Base-by-base conservation (phyloP, 2,797 vertebrate genomes). In the Aplochiton taeniatus region DNA sequence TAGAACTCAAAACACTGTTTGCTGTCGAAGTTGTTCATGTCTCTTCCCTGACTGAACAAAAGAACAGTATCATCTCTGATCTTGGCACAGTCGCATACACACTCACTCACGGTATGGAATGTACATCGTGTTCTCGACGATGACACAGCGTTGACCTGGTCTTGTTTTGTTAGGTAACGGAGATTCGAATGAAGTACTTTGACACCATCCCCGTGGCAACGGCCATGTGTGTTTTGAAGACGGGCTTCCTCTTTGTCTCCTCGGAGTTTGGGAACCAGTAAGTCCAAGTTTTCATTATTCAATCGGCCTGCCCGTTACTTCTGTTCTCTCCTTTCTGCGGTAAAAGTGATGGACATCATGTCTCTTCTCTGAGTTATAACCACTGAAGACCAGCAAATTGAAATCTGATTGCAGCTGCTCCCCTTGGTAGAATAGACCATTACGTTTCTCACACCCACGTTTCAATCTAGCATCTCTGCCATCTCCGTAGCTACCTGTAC, bases 201-300 rank as follows among this genome's bases (percentile, higher is more conserved):
- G 98, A 99, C 85, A 99, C 96, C 0, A 98, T 99, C 61, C 97
- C 98, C 2, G 97, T 98, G 0, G 96, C 98, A 18, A 89, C 95
- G 66, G 96, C 97, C 62, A 99, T 99, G 98, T 98, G 97, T 7
- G 98, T 99, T 55, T 88, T 99, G 87, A 99, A 99, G 87, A 99
- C 98, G 0, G 98, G 98, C 8, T 99, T 99, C 82, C 92, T 99
- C 63, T 99, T 99, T 73, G 97, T 99, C 78, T 77, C 97, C 9
- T 96, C 98, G 42, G 98, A 99, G 80, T 99, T 99, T 90, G 98
- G 97, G 84, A 99, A 99, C 82, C 98, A 99, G 97, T 99, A 89
- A 96, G 98, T 95, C n/a, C 1, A 1, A 12, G 61, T 63, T 51
- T 12, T 58, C 12, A 54, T n/a, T 61, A 8, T 53, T 5, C 4